Evolutionary conservation across 1,140 invertebrate genomes (phyloP), one percentile per base, ranked within the genome.

Genomic region (Aphis craccivora): DNA sequence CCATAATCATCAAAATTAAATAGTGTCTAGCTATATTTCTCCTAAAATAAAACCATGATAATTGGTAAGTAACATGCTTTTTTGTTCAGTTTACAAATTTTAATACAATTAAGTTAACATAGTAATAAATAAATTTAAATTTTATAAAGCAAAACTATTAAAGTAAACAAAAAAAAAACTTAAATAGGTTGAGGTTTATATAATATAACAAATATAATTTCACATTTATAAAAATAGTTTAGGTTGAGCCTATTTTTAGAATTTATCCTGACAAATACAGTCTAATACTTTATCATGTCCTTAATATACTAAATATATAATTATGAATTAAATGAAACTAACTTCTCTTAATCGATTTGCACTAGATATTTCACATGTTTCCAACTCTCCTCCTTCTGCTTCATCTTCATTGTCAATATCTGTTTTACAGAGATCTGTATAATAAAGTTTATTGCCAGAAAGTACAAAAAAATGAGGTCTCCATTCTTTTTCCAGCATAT

Each of bases 391-490:
- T 5, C 97, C 95, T 53, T 95, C 96, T 18, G 95, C 96, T 84
- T 97, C 97, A 37, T 96, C 96, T 90, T 97, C 97, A 4, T 96
- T 96, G 90, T 96, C 96, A 40, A 95, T 94, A 67, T 95, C 95
- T 22, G 51, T 89, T 84, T 91, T 91, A 81, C 93, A 91, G 5
- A 84, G 81, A 93, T 98, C 97, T 2, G 97, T 98, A 95, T 99
- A 99, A 94, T 97, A 98, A 48, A 99, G 95, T 95, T 98, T 98
- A 94, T 97, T 97, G 92, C 98, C 96, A 0, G 98, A 99, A 23
- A 99, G 95, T n/a, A 99, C 98, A 95, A 99, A 99, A 95, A 99
- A 99, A 95, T 99, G 98, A 0, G 98, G 97, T 95, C 98, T 97
- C 98, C 98, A 99, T 94, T 97, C 97, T 95, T 97, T 97, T 94